phyloP scores from a whole-genome alignment of 2,888 invertebrate species.

The Ecliptopera silaceata region DNA sequence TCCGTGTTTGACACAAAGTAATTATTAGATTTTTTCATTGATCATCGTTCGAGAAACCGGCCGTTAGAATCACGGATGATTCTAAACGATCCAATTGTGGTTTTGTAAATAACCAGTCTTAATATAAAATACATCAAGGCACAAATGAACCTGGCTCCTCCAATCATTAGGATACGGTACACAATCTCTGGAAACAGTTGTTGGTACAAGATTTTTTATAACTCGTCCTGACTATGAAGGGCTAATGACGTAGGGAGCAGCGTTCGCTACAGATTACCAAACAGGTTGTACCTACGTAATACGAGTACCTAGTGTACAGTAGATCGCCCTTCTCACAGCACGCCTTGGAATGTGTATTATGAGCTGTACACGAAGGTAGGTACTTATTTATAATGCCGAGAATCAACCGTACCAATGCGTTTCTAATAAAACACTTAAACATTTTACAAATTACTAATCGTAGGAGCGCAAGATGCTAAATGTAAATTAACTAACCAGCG shows the following conservation, averaged over 20 bases:
- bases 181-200: constrained; percentile 17
- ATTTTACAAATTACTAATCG: too few relatives aligned
- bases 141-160: neutral
- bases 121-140: neutral
- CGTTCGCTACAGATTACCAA: constrained; percentile 8
- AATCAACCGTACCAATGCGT: neutral
- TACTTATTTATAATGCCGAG: neutral
- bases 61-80: too few relatives aligned
- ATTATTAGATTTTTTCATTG: too few relatives aligned
- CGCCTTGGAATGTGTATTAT: constrained; percentile 12
- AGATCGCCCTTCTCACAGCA: constrained; percentile 9
- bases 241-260: constrained; percentile 14
- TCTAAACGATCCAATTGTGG: too few relatives aligned
- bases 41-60: too few relatives aligned
- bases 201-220: constrained; percentile 22
- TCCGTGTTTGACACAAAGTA: too few relatives aligned
- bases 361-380: constrained; percentile 2
- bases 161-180: constrained; percentile 7
- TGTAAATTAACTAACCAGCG: too few relatives aligned
- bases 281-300: neutral
- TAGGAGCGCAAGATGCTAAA: too few relatives aligned
- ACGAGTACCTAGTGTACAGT: neutral
- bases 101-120: neutral
- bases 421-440: too few relatives aligned
- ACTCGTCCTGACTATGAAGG: constrained; percentile 14